Conservation (phyloP, 2,113 vertebrate genomes). For the Coptodon bakossiorum region DNA sequence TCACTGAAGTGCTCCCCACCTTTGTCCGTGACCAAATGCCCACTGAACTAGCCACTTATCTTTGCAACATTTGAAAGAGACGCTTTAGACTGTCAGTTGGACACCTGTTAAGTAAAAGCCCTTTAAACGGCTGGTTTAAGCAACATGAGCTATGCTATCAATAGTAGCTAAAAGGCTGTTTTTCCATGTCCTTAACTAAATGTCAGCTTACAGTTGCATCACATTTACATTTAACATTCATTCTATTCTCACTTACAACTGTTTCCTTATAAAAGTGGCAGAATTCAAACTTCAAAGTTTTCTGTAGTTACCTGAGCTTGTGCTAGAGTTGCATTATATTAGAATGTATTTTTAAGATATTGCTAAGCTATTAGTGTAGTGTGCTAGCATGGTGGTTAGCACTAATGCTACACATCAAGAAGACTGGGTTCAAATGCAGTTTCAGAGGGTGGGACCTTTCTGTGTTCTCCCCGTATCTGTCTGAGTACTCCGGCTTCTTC, state of each 20-base stretch:
- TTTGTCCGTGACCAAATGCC: neutral
- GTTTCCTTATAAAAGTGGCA: neutral
- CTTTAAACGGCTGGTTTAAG: neutral
- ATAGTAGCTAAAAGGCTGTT: neutral
- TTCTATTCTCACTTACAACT: neutral
- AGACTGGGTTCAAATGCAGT: neutral
- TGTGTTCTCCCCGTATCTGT: neutral
- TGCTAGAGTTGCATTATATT: neutral
- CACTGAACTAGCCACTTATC: neutral
- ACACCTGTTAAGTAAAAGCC: neutral
- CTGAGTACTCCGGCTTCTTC: neutral
- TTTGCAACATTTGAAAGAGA: neutral
- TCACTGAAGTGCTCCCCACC: neutral
- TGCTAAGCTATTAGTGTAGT: neutral
- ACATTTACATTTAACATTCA: neutral
- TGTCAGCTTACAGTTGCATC: neutral
- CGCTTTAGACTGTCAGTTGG: neutral
- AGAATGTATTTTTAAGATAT: neutral
- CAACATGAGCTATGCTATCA: neutral
- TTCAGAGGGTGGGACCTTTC: neutral
- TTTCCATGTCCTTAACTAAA: neutral
- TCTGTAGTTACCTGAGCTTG: neutral
- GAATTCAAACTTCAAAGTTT: neutral
- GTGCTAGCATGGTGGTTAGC: neutral
- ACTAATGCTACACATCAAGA: neutral